Evolutionary conservation across 2,113 vertebrate species (phyloP).

Genomic region (Misgurnus anguillicaudatus): DNA sequence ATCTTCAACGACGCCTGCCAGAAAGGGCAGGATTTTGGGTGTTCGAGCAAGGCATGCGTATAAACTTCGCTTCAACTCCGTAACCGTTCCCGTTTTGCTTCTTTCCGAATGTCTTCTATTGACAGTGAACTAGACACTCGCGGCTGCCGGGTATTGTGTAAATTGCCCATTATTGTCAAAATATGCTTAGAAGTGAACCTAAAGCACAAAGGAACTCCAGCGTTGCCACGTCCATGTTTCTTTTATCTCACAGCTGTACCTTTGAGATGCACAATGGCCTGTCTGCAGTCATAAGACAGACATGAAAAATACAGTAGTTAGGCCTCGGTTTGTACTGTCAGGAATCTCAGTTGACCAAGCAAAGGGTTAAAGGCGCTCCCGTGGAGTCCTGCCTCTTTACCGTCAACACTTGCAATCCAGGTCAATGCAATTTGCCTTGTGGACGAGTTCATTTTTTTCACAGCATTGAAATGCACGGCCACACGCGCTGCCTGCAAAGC

Average conservation of each 20-base stretch:
- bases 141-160: too few relatives aligned
- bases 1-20: too few relatives aligned
- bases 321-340: slow-evolving; percentile 45
- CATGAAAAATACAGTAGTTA: slow-evolving; percentile 33
- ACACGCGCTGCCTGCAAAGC: slow-evolving; percentile 43
- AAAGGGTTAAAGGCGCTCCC: slow-evolving; percentile 56
- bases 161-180: too few relatives aligned
- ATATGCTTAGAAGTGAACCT: too few relatives aligned
- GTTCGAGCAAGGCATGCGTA: too few relatives aligned
- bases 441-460: slow-evolving; percentile 62
- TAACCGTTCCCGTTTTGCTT: too few relatives aligned
- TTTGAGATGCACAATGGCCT: slow-evolving; percentile 1
- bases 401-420: slow-evolving; percentile 56
- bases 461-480: slow-evolving; percentile 58
- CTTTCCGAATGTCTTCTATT: too few relatives aligned
- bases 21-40: too few relatives aligned
- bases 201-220: slow-evolving; percentile 6
- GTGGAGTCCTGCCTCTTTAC: slow-evolving; percentile 51
- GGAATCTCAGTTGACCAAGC: slow-evolving; percentile 39
- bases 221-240: background rate
- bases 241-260: slow-evolving; percentile 8
- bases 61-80: too few relatives aligned
- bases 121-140: too few relatives aligned
- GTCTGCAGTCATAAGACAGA: slow-evolving; percentile 26
- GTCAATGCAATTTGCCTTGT: slow-evolving; percentile 65